Percentiles rank a stretch among this genome's conserved stretches.
Conservation (phyloP, 2,113 vertebrate genomes). For the Puntigrus tetrazona region DNA sequence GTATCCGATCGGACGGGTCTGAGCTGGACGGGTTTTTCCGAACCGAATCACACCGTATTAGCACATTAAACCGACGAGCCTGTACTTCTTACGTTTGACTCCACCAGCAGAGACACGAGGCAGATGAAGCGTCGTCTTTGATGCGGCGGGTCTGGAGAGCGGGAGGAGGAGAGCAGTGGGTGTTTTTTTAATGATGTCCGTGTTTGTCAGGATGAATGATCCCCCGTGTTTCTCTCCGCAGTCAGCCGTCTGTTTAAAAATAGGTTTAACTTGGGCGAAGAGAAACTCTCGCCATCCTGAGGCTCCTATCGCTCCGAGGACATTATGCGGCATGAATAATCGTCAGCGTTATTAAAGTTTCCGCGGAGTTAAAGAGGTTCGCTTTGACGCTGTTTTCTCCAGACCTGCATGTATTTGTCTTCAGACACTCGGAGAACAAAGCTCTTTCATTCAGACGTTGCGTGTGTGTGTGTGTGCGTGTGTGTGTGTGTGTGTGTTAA, state of each 20-base stretch:
- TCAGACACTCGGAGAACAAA: neutral
- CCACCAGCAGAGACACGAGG: neutral
- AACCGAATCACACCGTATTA: neutral
- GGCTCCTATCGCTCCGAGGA: neutral
- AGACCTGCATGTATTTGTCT: neutral
- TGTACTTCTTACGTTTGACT: neutral
- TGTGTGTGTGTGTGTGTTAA: neutral
- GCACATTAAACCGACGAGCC: neutral
- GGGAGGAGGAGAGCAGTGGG: constrained; percentile 27
- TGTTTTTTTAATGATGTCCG: constrained; percentile 51
- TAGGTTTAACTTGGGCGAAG: neutral
- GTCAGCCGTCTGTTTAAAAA: constrained; percentile 38
- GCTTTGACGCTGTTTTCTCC: constrained; percentile 38
- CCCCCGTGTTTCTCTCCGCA: constrained; percentile 11
- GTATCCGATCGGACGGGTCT: neutral
- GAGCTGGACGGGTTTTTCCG: neutral
- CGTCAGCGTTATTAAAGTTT: constrained; percentile 17
- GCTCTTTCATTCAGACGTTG: neutral
- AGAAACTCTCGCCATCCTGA: neutral
- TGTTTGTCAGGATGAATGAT: constrained; percentile 29
- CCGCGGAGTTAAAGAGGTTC: neutral
- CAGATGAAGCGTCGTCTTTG: neutral
- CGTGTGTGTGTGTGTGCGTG: neutral
- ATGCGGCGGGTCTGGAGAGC: neutral
- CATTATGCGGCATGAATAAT: constrained; percentile 24